Conservation (phyloP, 23 tunicate genomes). For the Trididemnum nubilum region DNA sequence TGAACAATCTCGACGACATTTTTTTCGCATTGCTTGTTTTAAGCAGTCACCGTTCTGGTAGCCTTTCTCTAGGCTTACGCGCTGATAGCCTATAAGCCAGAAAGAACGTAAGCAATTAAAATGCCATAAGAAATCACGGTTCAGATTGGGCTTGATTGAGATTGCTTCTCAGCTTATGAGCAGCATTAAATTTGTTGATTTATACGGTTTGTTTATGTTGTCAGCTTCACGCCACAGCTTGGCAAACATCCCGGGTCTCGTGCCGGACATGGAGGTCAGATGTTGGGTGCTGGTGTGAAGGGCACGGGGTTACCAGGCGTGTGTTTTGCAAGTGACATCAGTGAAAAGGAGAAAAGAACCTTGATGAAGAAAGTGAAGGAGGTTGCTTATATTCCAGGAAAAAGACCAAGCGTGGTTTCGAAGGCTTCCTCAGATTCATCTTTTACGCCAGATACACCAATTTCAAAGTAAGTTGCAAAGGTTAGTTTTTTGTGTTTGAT, state of each 20-base stretch:
- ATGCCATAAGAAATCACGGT: too few relatives aligned
- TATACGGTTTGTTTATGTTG: too few relatives aligned
- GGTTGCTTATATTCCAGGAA: constrained; percentile 16
- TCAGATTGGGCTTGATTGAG: too few relatives aligned
- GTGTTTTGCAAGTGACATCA: constrained; percentile 19
- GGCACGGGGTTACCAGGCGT: constrained; percentile 85
- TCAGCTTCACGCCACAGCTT: constrained; percentile 1
- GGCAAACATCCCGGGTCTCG: constrained; percentile 58
- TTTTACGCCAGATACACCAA: neutral
- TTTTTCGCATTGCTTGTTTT: too few relatives aligned
- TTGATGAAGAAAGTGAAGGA: constrained; percentile 1
- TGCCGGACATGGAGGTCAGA: constrained; percentile 86
- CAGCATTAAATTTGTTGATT: too few relatives aligned
- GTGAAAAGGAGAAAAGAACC: neutral
- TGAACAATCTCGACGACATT: too few relatives aligned
- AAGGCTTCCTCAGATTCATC: neutral
- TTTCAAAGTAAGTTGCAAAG: constrained; percentile 25
- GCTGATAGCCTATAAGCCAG: too few relatives aligned
- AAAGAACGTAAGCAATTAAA: too few relatives aligned
- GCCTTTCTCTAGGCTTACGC: too few relatives aligned
- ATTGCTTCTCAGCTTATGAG: too few relatives aligned
- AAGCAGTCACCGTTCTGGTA: too few relatives aligned
- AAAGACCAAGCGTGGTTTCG: neutral
- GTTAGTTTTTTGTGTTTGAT: neutral
- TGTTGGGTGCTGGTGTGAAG: constrained; percentile 83